Evolutionary conservation across 2,797 vertebrate species (phyloP), one percentile per base, ranked within the genome.

Genomic region (Fringilla coelebs): DNA sequence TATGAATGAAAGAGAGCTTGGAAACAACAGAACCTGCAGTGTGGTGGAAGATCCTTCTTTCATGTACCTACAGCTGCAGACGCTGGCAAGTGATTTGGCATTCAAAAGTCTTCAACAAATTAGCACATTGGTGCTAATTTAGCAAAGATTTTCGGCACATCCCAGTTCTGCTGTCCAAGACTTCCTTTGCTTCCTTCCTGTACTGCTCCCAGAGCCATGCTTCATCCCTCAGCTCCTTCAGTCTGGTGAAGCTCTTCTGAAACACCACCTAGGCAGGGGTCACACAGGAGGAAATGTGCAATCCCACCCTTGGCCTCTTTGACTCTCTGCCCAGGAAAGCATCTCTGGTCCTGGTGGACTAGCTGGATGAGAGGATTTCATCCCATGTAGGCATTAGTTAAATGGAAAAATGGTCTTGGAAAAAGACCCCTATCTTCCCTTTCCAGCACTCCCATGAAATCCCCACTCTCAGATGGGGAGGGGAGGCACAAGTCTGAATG

Each of bases 381-480:
- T 29, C 57, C 85, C 71, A 13, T 10, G 9, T 6, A 67, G 26
- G 0, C 46, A 34, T 38, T 29, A 68, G 34, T 58, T 78, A 62
- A 73, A 24, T 34, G 54, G 54, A n/a, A n/a, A 55, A n/a, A n/a
- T 55, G 32, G 25, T 32, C 57, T 52, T 75, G 49, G 78, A 13
- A 63, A 15, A 75, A 61, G 18, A 19, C 13, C 1, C 5, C 14
- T 10, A 7, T 51, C 20, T 76, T 62, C 29, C 16, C 10, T 55
- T 68, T 88, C 58, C 29, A 17, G 4, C 2, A 7, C 24, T 32
- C 34, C 34, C 29, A 7, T 34, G 40, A 82, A 63, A 79, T 45
- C 18, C 18, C 9, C 1, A 0, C 36, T 52, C 29, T 41, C 61
- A 32, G 9, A 24, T 3, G 3, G 25, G 28, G 19, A 51, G 4